phyloP scores from a whole-genome alignment of 2,888 invertebrate genomes.

The Salticus scenicus region DNA sequence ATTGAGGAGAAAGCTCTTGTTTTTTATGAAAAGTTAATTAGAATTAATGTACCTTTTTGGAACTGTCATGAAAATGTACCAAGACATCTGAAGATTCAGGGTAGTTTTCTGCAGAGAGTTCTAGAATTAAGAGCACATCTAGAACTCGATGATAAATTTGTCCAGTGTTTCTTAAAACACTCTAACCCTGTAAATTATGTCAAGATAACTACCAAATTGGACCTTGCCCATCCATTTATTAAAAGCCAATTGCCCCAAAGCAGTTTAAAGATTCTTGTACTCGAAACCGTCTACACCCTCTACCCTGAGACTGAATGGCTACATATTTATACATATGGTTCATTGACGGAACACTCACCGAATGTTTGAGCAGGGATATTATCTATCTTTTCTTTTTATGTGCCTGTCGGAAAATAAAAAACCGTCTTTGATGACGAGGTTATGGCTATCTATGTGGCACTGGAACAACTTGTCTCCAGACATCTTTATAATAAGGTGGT shows the following conservation, averaged over 20 bases:
- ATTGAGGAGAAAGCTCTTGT: constrained; percentile 17
- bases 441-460: constrained; percentile 11
- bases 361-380: neutral
- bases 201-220: neutral
- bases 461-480: neutral
- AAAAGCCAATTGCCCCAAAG: neutral
- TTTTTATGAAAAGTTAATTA: constrained; percentile 21
- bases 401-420: constrained; percentile 17
- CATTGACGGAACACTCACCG: neutral
- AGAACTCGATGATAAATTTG: neutral
- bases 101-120: constrained; percentile 1
- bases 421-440: constrained; percentile 22
- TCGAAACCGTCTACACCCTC: neutral
- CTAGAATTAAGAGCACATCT: neutral
- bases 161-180: constrained; percentile 7
- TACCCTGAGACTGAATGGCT: constrained; percentile 2
- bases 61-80: neutral
- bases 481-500: neutral
- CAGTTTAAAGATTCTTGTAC: constrained; percentile 2
- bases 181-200: constrained; percentile 8
- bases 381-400: neutral
- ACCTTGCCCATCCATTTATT: constrained; percentile 2
- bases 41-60: neutral
- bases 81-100: neutral
- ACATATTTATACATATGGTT: constrained; percentile 7